A percentile compares a stretch with the other conserved stretches of the same genome.
phyloP scores from a whole-genome alignment of 2,113 vertebrate genomes.

The Sminthopsis crassicaudata region DNA sequence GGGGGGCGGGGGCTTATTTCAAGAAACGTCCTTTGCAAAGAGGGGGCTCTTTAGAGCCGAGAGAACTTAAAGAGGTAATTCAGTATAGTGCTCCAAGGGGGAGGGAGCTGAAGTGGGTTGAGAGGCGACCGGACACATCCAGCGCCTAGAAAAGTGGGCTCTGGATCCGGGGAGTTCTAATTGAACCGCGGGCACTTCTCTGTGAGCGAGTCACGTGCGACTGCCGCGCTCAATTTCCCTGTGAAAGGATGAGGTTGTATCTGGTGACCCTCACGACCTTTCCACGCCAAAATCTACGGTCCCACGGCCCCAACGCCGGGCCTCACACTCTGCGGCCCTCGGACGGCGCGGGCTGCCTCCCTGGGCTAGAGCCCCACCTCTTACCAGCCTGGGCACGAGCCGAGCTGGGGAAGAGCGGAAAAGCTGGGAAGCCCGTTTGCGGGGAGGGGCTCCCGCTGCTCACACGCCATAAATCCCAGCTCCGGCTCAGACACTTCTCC shows the following conservation, averaged over 20 bases:
- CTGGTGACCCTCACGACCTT: neutral
- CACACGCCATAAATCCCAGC: neutral
- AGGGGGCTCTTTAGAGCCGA: neutral
- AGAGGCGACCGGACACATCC: neutral
- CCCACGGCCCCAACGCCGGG: neutral
- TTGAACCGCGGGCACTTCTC: neutral
- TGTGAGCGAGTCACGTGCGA: neutral
- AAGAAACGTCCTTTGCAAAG: conserved; percentile 38
- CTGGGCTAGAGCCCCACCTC: neutral
- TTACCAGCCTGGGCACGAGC: too few relatives aligned
- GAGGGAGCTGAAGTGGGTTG: neutral
- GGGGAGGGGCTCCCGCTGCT: neutral
- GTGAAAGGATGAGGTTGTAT: neutral
- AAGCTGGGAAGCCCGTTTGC: neutral
- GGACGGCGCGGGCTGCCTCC: neutral
- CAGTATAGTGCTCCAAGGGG: neutral
- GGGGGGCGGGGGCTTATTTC: neutral
- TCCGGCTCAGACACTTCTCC: too few relatives aligned
- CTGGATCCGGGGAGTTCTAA: neutral
- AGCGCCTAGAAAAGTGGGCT: neutral
- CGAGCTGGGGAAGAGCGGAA: neutral
- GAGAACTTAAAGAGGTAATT: neutral
- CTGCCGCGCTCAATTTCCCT: neutral
- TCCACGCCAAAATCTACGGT: neutral
- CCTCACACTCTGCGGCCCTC: neutral